A percentile compares a stretch with the other conserved stretches of the same genome.
Evolutionary conservation across 2,113 vertebrate genomes (phyloP).

Genomic region (Archilochus colubris): DNA sequence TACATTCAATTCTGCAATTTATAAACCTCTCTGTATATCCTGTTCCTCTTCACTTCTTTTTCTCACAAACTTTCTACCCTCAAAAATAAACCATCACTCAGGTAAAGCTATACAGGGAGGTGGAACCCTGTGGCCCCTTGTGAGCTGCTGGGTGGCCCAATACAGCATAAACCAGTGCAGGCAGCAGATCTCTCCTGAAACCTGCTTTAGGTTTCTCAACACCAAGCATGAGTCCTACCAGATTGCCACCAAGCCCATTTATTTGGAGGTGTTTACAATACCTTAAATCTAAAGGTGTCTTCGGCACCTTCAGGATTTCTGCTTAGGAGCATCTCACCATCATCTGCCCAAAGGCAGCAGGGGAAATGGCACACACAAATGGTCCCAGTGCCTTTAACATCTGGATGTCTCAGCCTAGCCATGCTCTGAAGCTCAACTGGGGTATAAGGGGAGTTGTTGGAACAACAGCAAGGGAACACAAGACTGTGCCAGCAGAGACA

Average conservation of each 20-base stretch:
- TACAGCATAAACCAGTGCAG: not conserved
- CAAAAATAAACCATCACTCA: not conserved
- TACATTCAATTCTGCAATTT: not conserved
- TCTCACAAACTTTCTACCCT: not conserved
- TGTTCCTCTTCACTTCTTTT: not conserved
- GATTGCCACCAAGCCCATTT: not conserved
- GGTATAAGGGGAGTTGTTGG: not conserved
- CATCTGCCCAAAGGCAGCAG: not conserved
- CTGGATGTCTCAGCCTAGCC: not conserved
- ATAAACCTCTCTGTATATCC: not conserved
- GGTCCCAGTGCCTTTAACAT: not conserved
- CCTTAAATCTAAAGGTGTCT: not conserved
- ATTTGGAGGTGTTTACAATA: not conserved
- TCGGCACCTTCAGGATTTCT: not conserved
- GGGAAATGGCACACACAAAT: not conserved
- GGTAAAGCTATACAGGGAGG: not conserved
- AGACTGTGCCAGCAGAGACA: not conserved
- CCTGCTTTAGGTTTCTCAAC: not conserved
- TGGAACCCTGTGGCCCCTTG: not conserved
- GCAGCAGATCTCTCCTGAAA: not conserved
- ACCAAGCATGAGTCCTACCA: not conserved
- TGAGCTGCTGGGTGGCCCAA: not conserved
- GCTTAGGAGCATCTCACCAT: not conserved
- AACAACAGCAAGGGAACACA: not conserved
- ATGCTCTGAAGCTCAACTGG: fast-evolving